Evolutionary conservation across 2,113 vertebrate species (phyloP), one percentile per base, ranked within the genome.

Genomic region (Aptenodytes forsteri): DNA sequence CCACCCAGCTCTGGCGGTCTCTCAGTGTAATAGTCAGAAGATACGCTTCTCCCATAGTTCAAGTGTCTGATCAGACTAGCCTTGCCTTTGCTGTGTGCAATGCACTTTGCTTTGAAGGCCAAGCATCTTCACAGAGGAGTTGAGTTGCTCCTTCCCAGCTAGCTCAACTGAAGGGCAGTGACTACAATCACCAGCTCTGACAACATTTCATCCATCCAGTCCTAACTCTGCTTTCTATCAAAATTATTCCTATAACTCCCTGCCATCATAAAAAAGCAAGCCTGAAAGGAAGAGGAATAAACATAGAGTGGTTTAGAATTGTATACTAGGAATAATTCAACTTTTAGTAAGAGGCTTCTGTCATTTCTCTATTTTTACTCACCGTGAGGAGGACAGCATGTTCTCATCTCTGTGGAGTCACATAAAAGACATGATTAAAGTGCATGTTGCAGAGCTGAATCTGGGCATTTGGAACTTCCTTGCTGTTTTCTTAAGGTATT

Each of bases 401-500:
- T 96, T 96, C 92, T 92, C 86, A 85, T 89, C 54, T 76, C 38
- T 79, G 78, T 84, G 64, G 88, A 92, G 72, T 75, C 72, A 76
- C 87, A 62, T 73, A 94, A 95, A 93, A 58, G 64, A 81, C 75
- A 89, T 88, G 84, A 96, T 95, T 96, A 87, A 91, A 91, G 75
- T 96, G 55, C 65, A 61, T 52, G 30, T 86, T 84, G 47, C 80
- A 65, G 47, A 91, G 79, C 85, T 92, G 86, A 93, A 83, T 90
- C 87, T 96, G 87, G 81, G 62, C 62, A 77, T 95, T 96, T 97
- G 78, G 50, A 94, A 87, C 82, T 89, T 93, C 82, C 59, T 94
- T 91, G 84, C 71, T 90, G 64, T 91, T 97, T 96, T 93, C 84
- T 93, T 73, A 93, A 77, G 75, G 87, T 96, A 88, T 91, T 94